Percentiles rank a stretch among this genome's conserved stretches.
phyloP scores from a whole-genome alignment of 2,888 invertebrate species.

The Drosophila borealis region DNA sequence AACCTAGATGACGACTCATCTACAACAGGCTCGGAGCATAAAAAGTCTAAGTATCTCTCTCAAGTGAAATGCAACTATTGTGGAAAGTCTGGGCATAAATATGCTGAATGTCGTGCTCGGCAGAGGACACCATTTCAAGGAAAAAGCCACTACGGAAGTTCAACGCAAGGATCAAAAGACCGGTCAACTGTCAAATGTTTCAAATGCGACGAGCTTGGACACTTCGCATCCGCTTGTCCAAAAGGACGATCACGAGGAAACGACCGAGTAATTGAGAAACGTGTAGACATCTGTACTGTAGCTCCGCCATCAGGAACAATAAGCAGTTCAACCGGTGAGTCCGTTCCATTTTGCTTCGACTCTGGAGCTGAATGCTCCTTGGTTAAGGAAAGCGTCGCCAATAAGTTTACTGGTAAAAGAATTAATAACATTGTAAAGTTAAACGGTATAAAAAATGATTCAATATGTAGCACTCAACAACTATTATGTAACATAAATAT shows the following conservation, averaged over 20 bases:
- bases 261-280: slow-evolving; percentile 6
- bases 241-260: slow-evolving; percentile 12
- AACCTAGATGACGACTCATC: not conserved
- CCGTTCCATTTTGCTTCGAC: slow-evolving; percentile 18
- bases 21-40: not conserved
- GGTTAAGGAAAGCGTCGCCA: not conserved
- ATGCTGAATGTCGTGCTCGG: slow-evolving; percentile 5
- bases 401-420: slow-evolving; percentile 1
- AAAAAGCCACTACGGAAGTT: slow-evolving; percentile 1
- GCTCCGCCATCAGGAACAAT: slow-evolving; percentile 19
- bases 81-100: slow-evolving; percentile 10
- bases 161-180: slow-evolving; percentile 6
- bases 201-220: slow-evolving; percentile 18
- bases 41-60: slow-evolving; percentile 3
- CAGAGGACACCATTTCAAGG: not conserved
- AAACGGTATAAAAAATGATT: slow-evolving; percentile 20
- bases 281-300: slow-evolving; percentile 11
- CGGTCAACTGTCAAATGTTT: slow-evolving; percentile 11
- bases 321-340: slow-evolving; percentile 14
- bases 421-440: slow-evolving; percentile 15
- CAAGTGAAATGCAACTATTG: slow-evolving; percentile 13
- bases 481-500: slow-evolving; percentile 30
- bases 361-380: slow-evolving; percentile 9
- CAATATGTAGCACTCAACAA: slow-evolving; percentile 19
- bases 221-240: slow-evolving; percentile 12